Evolutionary conservation across 2,888 invertebrate species (phyloP).

Genomic region (Monoplex corrugatus): DNA sequence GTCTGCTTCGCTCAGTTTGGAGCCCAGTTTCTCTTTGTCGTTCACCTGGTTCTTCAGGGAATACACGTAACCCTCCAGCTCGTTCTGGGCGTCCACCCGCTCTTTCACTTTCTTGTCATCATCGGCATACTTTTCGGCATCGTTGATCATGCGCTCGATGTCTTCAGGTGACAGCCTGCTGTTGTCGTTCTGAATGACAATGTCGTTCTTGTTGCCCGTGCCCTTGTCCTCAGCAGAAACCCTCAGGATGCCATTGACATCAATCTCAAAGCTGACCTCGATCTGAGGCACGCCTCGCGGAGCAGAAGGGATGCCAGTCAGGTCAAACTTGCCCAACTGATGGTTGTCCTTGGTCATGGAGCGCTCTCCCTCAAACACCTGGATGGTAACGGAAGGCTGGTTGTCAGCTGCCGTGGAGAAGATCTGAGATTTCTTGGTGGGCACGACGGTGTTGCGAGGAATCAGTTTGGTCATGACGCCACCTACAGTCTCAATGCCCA

Average conservation of each 20-base stretch:
- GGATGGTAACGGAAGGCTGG: constrained; percentile 99
- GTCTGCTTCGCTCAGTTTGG: constrained; percentile 93
- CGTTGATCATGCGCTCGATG: constrained; percentile 99
- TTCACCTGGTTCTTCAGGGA: constrained; percentile 97
- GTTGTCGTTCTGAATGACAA: constrained; percentile 99
- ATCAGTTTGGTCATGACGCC: constrained; percentile 99
- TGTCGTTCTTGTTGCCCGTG: constrained; percentile 98
- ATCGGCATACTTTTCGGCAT: constrained; percentile 99
- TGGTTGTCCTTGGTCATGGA: constrained; percentile 99
- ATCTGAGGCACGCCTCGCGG: constrained; percentile 83
- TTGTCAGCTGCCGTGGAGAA: constrained; percentile 99
- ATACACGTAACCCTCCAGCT: constrained; percentile 96
- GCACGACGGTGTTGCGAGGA: constrained; percentile 98
- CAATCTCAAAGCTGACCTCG: constrained; percentile 83
- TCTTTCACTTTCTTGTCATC: constrained; percentile 94
- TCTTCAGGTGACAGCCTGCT: constrained; percentile 98
- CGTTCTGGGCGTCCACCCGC: constrained; percentile 97
- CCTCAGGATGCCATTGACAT: constrained; percentile 83
- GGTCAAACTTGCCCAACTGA: constrained; percentile 97
- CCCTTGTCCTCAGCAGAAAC: constrained; percentile 99
- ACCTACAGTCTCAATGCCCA: constrained; percentile 99
- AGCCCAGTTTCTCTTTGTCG: constrained; percentile 98
- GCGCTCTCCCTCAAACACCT: constrained; percentile 97
- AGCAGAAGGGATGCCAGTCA: constrained; percentile 96
- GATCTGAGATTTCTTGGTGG: constrained; percentile 99